Percentiles rank a stretch among this genome's conserved stretches.
Evolutionary conservation across 2,888 invertebrate genomes (phyloP).

Genomic region (Trimorus sp.): DNA sequence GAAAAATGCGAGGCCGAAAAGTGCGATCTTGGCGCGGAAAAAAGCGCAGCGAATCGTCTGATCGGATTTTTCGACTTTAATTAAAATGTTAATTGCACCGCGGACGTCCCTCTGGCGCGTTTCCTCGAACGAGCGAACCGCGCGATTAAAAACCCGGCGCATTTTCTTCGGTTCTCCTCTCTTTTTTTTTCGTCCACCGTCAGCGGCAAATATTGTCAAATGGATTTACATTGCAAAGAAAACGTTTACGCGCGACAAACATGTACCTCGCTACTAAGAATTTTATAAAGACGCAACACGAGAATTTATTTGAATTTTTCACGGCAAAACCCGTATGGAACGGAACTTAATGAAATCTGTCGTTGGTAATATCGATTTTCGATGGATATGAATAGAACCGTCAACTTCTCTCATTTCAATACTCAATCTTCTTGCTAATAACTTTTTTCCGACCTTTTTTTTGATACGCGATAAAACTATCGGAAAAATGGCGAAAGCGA

Average conservation of each 20-base stretch:
- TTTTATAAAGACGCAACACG: constrained; percentile 49
- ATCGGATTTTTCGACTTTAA: constrained; percentile 7
- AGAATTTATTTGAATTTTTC: constrained; percentile 51
- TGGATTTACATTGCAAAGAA: constrained; percentile 41
- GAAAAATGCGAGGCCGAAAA: constrained; percentile 9
- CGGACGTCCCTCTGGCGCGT: not conserved
- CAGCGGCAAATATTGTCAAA: constrained; percentile 27
- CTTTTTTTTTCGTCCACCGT: constrained; percentile 7
- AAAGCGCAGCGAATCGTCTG: too few relatives aligned
- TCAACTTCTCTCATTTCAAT: constrained; percentile 59
- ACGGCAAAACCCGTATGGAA: constrained; percentile 53
- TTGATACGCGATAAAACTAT: constrained; percentile 53
- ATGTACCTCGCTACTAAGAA: constrained; percentile 32
- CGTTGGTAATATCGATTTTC: constrained; percentile 60
- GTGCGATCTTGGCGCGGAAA: not conserved
- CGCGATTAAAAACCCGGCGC: constrained; percentile 5
- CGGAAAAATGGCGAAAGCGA: constrained; percentile 41
- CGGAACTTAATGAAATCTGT: constrained; percentile 60
- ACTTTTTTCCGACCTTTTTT: constrained; percentile 53
- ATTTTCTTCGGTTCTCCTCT: not conserved
- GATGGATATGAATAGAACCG: constrained; percentile 60
- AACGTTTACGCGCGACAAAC: constrained; percentile 32
- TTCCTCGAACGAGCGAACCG: constrained; percentile 4
- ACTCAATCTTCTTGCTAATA: constrained; percentile 58
- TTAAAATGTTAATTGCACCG: constrained; percentile 27